A percentile compares a stretch with the other conserved stretches of the same genome.
Conservation (phyloP, 2,797 vertebrate genomes). For the Ataeniobius toweri region DNA sequence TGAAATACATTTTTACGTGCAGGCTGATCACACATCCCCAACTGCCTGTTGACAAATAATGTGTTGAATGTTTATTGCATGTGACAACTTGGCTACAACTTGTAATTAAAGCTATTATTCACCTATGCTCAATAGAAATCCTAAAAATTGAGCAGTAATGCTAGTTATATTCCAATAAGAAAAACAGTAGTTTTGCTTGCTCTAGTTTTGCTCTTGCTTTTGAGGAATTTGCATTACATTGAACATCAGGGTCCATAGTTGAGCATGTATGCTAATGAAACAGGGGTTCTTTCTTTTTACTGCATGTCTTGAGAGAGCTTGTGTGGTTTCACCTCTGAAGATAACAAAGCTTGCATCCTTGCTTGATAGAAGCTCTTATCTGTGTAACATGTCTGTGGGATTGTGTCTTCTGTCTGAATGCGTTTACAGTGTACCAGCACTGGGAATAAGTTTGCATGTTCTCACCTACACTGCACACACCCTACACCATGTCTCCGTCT, state of each 20-base stretch:
- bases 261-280: slow-evolving; percentile 73
- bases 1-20: slow-evolving; percentile 53
- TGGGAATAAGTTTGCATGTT: background rate
- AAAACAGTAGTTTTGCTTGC: slow-evolving; percentile 26
- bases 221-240: slow-evolving; percentile 50
- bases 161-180: background rate
- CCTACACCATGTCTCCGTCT: slow-evolving; percentile 56
- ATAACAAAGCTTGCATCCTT: slow-evolving; percentile 60
- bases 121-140: background rate
- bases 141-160: slow-evolving; percentile 23
- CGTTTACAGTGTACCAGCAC: background rate
- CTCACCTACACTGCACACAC: slow-evolving; percentile 27
- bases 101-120: slow-evolving; percentile 23
- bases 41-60: slow-evolving; percentile 37
- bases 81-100: slow-evolving; percentile 6
- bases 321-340: slow-evolving; percentile 58
- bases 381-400: slow-evolving; percentile 16
- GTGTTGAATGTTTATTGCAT: slow-evolving; percentile 35
- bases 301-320: slow-evolving; percentile 73
- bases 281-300: slow-evolving; percentile 60
- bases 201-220: slow-evolving; percentile 42
- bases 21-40: slow-evolving; percentile 40
- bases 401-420: slow-evolving; percentile 8
- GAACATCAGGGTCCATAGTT: slow-evolving; percentile 64
- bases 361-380: slow-evolving; percentile 28